Evolutionary conservation across 64 coral and sea anemone genomes (phyloP).

Genomic region (Hydrozoanthus tunicans): DNA sequence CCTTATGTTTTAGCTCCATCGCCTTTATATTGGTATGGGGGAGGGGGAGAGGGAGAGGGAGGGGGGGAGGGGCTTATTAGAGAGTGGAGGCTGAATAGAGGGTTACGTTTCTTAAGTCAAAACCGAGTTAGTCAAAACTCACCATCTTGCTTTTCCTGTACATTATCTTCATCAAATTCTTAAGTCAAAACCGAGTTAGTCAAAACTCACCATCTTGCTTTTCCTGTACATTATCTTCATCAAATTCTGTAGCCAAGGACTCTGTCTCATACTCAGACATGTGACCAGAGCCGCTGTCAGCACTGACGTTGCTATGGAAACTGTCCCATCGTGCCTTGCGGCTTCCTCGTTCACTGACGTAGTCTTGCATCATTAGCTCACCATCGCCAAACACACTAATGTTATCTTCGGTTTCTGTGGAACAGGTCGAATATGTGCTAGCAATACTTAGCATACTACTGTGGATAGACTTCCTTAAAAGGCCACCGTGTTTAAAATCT

Average conservation of each 20-base stretch:
- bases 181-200: no score
- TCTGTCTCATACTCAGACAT: conserved; percentile 89
- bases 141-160: conserved; percentile 36
- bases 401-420: conserved; percentile 75
- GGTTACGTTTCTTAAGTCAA: no score
- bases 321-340: conserved; percentile 78
- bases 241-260: conserved; percentile 63
- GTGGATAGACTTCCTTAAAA: conserved; percentile 49
- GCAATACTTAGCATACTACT: conserved; percentile 84
- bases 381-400: conserved; percentile 53
- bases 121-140: not conserved
- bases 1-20: no score
- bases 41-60: no score
- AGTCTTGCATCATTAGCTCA: conserved; percentile 22
- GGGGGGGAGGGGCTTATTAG: no score
- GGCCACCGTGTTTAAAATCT: conserved; percentile 28
- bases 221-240: conserved; percentile 49
- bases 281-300: conserved; percentile 94
- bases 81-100: no score
- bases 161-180: conserved; percentile 61
- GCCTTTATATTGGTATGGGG: no score
- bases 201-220: conserved; percentile 24
- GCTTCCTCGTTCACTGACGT: conserved; percentile 6
- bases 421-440: conserved; percentile 61
- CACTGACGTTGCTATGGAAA: conserved; percentile 95